Conservation (phyloP, 2,888 invertebrate species). For the Maniola hyperantus region DNA sequence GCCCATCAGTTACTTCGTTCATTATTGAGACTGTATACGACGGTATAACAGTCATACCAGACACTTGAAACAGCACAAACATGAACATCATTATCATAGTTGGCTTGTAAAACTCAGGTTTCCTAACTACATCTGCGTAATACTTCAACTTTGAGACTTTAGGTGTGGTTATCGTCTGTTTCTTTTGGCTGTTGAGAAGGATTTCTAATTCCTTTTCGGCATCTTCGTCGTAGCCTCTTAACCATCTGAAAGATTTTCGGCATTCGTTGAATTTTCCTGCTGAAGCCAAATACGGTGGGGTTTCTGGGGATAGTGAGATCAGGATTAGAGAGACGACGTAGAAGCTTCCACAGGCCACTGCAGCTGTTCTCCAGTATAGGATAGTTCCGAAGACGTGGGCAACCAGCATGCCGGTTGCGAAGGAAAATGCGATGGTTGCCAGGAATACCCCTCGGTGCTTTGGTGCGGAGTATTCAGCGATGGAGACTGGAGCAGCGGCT, state of each 20-base stretch:
- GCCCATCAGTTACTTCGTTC: constrained; percentile 80
- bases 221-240: constrained; percentile 75
- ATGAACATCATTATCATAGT: constrained; percentile 84
- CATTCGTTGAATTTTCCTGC: constrained; percentile 80
- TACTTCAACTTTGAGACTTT: constrained; percentile 59
- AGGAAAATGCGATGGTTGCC: constrained; percentile 84
- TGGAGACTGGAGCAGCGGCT: constrained; percentile 71
- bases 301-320: constrained; percentile 83
- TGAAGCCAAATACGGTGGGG: constrained; percentile 85
- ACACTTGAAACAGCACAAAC: constrained; percentile 86
- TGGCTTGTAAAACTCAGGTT: constrained; percentile 83
- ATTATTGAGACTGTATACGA: constrained; percentile 87
- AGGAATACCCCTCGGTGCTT: constrained; percentile 84
- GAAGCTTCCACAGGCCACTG: constrained; percentile 75
- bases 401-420: constrained; percentile 84
- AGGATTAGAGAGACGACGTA: constrained; percentile 78
- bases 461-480: constrained; percentile 79
- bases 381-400: constrained; percentile 85
- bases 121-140: constrained; percentile 55
- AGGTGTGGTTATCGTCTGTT: constrained; percentile 58
- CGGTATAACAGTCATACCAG: constrained; percentile 87
- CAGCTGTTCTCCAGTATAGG: constrained; percentile 83
- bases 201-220: constrained; percentile 75
- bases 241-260: constrained; percentile 81
- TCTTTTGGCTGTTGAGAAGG: constrained; percentile 66